phyloP scores from a whole-genome alignment of 2,113 vertebrate genomes.

The Centropus unirufus region DNA sequence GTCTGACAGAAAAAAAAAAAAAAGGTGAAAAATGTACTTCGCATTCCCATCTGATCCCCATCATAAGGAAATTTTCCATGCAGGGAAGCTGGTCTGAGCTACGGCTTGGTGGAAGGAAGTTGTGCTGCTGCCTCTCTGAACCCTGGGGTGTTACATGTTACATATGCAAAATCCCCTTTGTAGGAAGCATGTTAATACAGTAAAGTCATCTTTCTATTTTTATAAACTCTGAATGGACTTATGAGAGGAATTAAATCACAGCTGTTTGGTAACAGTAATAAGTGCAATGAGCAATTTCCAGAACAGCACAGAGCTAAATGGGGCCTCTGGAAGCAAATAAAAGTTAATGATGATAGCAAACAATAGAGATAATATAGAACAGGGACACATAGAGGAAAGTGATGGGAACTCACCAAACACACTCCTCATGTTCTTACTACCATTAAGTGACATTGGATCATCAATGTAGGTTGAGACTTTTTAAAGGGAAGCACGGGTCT shows the following conservation, averaged over 20 bases:
- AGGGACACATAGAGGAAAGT: background rate
- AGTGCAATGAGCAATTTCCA: background rate
- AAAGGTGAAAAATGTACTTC: background rate
- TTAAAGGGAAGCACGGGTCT: background rate
- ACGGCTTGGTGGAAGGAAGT: background rate
- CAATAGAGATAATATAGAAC: background rate
- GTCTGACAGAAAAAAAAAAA: background rate
- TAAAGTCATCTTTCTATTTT: background rate
- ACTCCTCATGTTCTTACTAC: background rate
- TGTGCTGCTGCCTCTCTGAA: background rate
- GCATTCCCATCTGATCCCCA: background rate
- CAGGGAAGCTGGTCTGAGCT: background rate
- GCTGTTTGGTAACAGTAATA: background rate
- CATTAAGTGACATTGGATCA: background rate
- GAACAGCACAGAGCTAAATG: background rate
- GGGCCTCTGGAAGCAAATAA: background rate
- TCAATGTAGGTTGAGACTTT: background rate
- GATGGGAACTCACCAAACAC: background rate
- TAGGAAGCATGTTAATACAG: background rate
- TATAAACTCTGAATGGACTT: background rate
- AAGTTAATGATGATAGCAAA: background rate
- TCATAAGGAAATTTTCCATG: background rate
- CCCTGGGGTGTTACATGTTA: background rate
- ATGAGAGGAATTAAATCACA: background rate
- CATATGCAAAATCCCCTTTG: background rate